These are phyloP conservation scores for Pseudoatta argentina DNA, from an alignment of 1,140 invertebrate species.

Conservation along the genomic window DNA sequence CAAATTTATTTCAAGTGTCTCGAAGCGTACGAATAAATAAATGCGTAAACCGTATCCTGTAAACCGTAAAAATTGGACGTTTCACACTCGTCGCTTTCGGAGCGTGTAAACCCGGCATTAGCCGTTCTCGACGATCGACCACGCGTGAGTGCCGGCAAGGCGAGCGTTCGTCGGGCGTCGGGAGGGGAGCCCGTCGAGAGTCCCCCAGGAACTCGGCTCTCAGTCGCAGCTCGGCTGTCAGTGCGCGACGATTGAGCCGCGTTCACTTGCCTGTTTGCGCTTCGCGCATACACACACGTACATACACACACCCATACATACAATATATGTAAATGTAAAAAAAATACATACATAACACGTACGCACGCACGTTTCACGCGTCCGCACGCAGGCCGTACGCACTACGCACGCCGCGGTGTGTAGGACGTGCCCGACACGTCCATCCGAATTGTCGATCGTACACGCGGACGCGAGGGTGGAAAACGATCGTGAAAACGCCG, in stretches of 20 bases:
- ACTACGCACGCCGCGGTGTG: slow-evolving; percentile 35
- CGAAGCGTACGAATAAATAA: background rate
- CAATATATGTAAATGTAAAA: background rate
- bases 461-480: slow-evolving; percentile 32
- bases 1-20: background rate
- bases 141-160: slow-evolving; percentile 19
- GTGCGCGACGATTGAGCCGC: slow-evolving; percentile 72
- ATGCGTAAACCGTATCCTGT: no score
- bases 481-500: background rate
- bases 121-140: slow-evolving; percentile 24
- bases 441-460: slow-evolving; percentile 30
- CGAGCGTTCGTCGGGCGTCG: background rate
- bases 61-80: slow-evolving; percentile 9
- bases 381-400: slow-evolving; percentile 33
- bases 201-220: slow-evolving; percentile 58
- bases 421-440: slow-evolving; percentile 51
- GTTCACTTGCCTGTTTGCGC: slow-evolving; percentile 13
- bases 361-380: slow-evolving; percentile 43
- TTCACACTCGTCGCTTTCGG: background rate
- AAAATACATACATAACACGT: slow-evolving; percentile 32
- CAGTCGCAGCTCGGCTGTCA: slow-evolving; percentile 77
- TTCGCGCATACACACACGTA: slow-evolving; percentile 20
- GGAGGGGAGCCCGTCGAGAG: slow-evolving; percentile 44
- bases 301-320: background rate
- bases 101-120: slow-evolving; percentile 47